A percentile compares a stretch with the other conserved stretches of the same genome.
Evolutionary conservation across 2,113 vertebrate genomes (phyloP).

Genomic region (Indicator indicator): DNA sequence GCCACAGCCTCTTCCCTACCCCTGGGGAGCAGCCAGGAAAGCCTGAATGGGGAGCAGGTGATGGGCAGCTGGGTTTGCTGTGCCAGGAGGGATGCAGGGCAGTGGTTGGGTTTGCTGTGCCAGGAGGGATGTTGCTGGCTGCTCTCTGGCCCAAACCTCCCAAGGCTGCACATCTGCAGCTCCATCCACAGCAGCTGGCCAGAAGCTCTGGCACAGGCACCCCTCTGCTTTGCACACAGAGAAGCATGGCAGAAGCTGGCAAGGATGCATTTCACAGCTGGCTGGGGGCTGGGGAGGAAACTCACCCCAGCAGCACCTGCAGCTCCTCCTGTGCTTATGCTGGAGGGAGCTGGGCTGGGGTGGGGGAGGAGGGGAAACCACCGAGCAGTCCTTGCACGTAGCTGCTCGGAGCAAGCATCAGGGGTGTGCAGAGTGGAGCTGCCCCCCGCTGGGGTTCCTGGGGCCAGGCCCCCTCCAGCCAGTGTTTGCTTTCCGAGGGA

Average conservation of each 20-base stretch:
- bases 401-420: neutral
- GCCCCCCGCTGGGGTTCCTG: neutral
- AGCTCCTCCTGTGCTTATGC: neutral
- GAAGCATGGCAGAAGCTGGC: neutral
- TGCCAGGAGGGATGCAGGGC: too few species aligned
- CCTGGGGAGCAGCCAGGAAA: neutral
- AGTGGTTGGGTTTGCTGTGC: neutral
- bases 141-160: neutral
- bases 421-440: neutral
- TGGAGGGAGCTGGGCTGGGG: neutral
- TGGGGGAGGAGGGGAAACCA: neutral
- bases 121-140: neutral
- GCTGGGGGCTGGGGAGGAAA: neutral
- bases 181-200: neutral
- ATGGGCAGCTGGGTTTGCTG: neutral
- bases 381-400: neutral
- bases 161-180: neutral
- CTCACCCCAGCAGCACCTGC: neutral
- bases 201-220: neutral
- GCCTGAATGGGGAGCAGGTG: neutral
- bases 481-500: neutral
- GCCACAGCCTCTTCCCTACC: neutral
- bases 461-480: neutral
- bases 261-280: neutral
- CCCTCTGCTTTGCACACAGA: neutral